Evolutionary conservation across 2,797 vertebrate genomes (phyloP).

Genomic region (Channallabes apus): DNA sequence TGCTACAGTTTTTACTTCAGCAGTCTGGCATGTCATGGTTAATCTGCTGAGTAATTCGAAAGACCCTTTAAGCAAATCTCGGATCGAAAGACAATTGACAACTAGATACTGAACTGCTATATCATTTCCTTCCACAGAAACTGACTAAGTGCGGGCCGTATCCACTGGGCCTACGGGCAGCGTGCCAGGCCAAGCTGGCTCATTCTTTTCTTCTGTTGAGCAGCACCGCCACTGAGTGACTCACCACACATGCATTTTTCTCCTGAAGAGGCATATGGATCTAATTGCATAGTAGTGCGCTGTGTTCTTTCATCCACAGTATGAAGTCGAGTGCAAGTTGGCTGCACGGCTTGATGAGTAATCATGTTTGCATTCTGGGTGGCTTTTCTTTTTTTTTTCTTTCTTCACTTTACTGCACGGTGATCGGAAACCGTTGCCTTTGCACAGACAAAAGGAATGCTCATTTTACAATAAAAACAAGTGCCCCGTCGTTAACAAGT

Average conservation of each 20-base stretch:
- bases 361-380: slow-evolving; percentile 51
- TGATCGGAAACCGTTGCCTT: slow-evolving; percentile 30
- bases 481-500: neutral
- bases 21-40: slow-evolving; percentile 10
- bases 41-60: slow-evolving; percentile 22
- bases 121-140: slow-evolving; percentile 56
- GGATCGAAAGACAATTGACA: slow-evolving; percentile 10
- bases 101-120: slow-evolving; percentile 24
- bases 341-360: slow-evolving; percentile 54
- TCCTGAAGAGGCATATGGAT: slow-evolving; percentile 59
- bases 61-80: slow-evolving; percentile 43
- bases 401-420: neutral
- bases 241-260: slow-evolving; percentile 55
- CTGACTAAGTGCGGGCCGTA: slow-evolving; percentile 57
- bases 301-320: slow-evolving; percentile 52
- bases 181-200: slow-evolving; percentile 62
- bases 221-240: slow-evolving; percentile 70
- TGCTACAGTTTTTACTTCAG: neutral
- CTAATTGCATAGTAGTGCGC: slow-evolving; percentile 51
- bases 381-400: slow-evolving; percentile 4
- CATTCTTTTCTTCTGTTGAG: slow-evolving; percentile 68
- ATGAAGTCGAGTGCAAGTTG: slow-evolving; percentile 47
- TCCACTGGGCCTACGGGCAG: slow-evolving; percentile 51
- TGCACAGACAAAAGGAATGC: slow-evolving; percentile 33
- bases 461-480: slow-evolving; percentile 39